Evolutionary conservation across 2,888 invertebrate species (phyloP), one percentile per base, ranked within the genome.

Genomic region (Globia sparganii): DNA sequence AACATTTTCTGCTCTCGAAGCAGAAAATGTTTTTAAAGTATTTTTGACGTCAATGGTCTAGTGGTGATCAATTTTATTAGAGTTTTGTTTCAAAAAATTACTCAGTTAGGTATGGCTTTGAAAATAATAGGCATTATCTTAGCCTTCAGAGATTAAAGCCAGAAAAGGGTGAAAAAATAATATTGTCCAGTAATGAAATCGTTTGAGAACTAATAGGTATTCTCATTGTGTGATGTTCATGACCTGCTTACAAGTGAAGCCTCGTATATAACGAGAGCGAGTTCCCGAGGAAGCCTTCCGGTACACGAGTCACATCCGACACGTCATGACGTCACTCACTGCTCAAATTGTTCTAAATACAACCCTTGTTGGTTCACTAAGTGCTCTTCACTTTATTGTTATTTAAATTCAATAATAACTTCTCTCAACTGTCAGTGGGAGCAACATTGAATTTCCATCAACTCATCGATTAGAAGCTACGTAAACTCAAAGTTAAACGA

Each of bases 391-490:
- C 79, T 76, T 73, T 66, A 84, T 75, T 84, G 64, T 84, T 83
- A 79, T 86, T 78, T 81, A 78, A 87, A 80, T 84, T 76, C 53
- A 77, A 83, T 74, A 82, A 78, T n/a, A 81, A 67, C 71, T 86
- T 66, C 59, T 62, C 37, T 56, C 62, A 46, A 75, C 72, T 76
- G 78, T 72, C 71, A 84, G 85, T 77, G 73, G 79, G 80, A 77
- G 86, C 87, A 90, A 88, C 86, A 84, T 89, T 88, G 72, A 87
- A 89, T 90, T 87, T 90, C 80, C 86, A 83, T 85, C 82, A 88
- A 86, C 83, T 87, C 88, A 91, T 91, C 91, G 91, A 92, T 92
- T 90, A 91, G 88, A 90, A 91, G 90, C 91, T 90, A 89, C 91
- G 88, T 85, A 88, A 92, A 90, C 87, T 89, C 84, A 84, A 92